Evolutionary conservation across 2,113 vertebrate species (phyloP).

Genomic region (Poecilia latipinna): DNA sequence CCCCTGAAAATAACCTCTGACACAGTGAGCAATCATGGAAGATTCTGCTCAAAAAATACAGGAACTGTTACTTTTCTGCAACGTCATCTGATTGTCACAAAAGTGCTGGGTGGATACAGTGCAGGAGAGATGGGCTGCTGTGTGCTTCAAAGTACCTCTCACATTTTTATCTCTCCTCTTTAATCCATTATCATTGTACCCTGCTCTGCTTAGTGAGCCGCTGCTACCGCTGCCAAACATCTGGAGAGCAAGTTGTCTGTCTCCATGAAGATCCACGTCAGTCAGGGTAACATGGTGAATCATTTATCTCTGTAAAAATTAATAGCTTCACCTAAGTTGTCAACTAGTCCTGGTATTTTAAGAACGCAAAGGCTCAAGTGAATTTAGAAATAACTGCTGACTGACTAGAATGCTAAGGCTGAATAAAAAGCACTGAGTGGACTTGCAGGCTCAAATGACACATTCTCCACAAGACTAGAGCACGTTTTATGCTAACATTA

Average conservation of each 20-base stretch:
- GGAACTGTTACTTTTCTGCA: conserved; percentile 60
- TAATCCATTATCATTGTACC: conserved; percentile 3
- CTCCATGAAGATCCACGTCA: not conserved
- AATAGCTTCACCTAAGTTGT: not conserved
- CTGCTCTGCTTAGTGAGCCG: not conserved
- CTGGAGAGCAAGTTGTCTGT: not conserved
- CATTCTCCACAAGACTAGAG: not conserved
- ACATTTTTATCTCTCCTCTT: conserved; percentile 35
- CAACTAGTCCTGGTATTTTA: not conserved
- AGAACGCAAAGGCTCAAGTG: too few species aligned
- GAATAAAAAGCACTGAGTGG: not conserved
- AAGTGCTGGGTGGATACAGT: conserved; percentile 27
- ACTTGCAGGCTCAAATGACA: not conserved
- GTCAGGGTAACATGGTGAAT: not conserved
- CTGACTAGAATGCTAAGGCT: too few species aligned
- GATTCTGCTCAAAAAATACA: not conserved
- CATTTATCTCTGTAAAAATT: not conserved
- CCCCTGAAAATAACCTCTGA: conserved; percentile 15
- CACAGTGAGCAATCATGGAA: not conserved
- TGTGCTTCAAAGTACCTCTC: conserved; percentile 37
- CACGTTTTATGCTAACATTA: not conserved
- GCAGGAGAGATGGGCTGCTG: conserved; percentile 28
- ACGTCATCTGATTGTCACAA: conserved; percentile 69
- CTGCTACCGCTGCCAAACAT: conserved; percentile 11
- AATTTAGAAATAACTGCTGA: not conserved